Evolutionary conservation across 2,888 invertebrate species (phyloP), one percentile per base, ranked within the genome.

Genomic region (Acleris holmiana): DNA sequence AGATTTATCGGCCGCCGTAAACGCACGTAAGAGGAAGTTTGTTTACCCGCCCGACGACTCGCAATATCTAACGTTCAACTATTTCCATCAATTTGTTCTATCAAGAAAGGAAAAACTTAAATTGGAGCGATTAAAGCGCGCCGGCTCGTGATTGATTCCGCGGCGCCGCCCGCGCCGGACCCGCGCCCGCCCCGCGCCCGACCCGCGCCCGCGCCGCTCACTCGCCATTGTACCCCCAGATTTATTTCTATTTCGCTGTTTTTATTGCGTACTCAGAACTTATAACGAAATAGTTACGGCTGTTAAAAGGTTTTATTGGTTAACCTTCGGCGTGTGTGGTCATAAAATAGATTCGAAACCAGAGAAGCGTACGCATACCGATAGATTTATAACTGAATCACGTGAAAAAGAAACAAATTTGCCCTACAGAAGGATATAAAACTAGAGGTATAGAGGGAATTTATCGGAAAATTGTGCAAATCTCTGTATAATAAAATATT

Each of bases 261-360:
- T 91, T 92, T 91, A 92, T 91, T 91, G 89, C 90, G 87, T 85
- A 90, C 88, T 90, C 85, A 81, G 90, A 89, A 91, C 91, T 90
- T 88, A 90, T 89, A 91, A 91, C 87, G 88, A 91, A 91, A 91
- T 91, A 91, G 89, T 90, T 88, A 89, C 89, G 89, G 86, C 89
- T 91, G 91, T 91, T 91, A 91, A 91, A 89, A 90, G 91, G 88
- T 92, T 92, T 92, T 92, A 92, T 91, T 90, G 90, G 92, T 89
- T 90, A 90, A 90, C 91, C 90, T 92, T 92, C 85, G 88, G 86
- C 84, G 86, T 88, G 84, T 86, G 88, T 83, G 87, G 87, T 85
- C 86, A 89, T 92, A 91, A 92, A 92, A 92, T 90, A 86, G 86
- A 89, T 92, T 89, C 91, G 86, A 85, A 86, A 88, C 89, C 85